phyloP scores from a whole-genome alignment of 2,888 invertebrate genomes.

The Drosophila atripex region DNA sequence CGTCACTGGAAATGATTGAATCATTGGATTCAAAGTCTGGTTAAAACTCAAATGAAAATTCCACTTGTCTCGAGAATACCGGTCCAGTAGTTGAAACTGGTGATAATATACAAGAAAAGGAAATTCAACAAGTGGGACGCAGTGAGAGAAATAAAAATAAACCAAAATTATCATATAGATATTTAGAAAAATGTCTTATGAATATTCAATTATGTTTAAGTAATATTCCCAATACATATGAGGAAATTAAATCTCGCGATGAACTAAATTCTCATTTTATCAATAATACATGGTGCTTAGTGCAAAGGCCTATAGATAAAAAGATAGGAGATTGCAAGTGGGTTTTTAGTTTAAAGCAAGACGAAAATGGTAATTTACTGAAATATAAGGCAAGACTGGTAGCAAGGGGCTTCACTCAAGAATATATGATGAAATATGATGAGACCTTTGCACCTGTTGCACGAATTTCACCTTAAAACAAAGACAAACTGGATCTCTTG shows the following conservation, averaged over 20 bases:
- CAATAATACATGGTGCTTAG: too few relatives aligned
- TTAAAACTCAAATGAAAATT: not conserved
- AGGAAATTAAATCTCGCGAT: too few relatives aligned
- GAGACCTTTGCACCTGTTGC: too few relatives aligned
- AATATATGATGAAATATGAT: conserved; percentile 5
- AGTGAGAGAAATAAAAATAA: not conserved
- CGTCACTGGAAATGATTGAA: too few relatives aligned
- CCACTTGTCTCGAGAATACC: conserved; percentile 6
- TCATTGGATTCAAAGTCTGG: not conserved
- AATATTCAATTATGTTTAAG: not conserved
- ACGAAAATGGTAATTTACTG: conserved; percentile 15
- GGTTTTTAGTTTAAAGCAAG: conserved; percentile 4
- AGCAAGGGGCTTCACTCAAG: not conserved
- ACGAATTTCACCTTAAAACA: conserved; percentile 28
- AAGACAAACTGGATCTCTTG: too few relatives aligned
- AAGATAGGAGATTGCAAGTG: not conserved
- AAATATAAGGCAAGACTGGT: conserved; percentile 32
- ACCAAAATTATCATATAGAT: conserved; percentile 7
- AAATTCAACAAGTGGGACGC: conserved; percentile 1
- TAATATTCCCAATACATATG: not conserved
- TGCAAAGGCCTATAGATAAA: too few relatives aligned
- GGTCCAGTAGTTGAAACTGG: conserved; percentile 4
- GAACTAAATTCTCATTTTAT: too few relatives aligned
- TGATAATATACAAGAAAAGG: conserved; percentile 4
- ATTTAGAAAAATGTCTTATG: conserved; percentile 1